Percentiles rank a stretch among this genome's conserved stretches.
phyloP scores from a whole-genome alignment of 2,888 invertebrate species.

The Sesamia inferens region DNA sequence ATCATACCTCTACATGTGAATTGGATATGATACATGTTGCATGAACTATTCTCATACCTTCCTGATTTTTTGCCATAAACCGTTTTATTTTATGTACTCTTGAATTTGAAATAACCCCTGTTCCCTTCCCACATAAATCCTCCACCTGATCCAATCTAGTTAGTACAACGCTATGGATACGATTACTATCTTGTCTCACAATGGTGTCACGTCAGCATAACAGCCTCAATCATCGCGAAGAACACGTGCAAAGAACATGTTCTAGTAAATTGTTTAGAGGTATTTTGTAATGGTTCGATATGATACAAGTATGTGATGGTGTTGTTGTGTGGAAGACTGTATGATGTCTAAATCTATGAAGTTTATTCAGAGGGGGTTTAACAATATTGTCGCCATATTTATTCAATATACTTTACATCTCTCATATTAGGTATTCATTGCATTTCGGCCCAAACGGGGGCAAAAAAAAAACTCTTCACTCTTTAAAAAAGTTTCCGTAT shows the following conservation, averaged over 20 bases:
- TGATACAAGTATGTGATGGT: not conserved
- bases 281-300: conserved; percentile 36
- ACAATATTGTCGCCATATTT: no score
- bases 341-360: no score
- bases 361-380: not conserved
- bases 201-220: conserved; percentile 66
- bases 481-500: no score
- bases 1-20: no score
- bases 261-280: conserved; percentile 63
- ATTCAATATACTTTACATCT: no score
- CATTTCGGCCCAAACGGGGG: no score
- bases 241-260: conserved; percentile 63
- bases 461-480: no score
- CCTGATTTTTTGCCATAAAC: no score
- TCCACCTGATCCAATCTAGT: conserved; percentile 78
- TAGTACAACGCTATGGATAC: conserved; percentile 78
- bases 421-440: no score
- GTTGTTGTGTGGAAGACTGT: not conserved
- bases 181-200: conserved; percentile 66
- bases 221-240: conserved; percentile 70
- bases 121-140: conserved; percentile 18
- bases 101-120: not conserved
- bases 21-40: no score
- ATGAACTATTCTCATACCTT: no score
- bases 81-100: no score